Conservation (phyloP, 2,888 invertebrate species). For the Siphlonurus alternatus region DNA sequence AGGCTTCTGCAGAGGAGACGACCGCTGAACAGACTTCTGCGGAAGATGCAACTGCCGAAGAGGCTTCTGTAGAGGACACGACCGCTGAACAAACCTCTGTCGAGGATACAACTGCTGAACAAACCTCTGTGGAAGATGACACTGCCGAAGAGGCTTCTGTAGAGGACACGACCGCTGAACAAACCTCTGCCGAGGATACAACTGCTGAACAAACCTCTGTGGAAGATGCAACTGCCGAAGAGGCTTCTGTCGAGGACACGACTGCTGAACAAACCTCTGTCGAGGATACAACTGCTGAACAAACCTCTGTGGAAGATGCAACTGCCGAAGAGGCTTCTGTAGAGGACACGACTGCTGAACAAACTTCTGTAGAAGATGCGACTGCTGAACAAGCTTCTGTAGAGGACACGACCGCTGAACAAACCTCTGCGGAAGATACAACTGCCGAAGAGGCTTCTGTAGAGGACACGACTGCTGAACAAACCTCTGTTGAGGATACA, state of each 20-base stretch:
- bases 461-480: slow-evolving; percentile 18
- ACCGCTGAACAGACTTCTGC: slow-evolving; percentile 16
- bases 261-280: slow-evolving; percentile 10
- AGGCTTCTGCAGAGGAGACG: slow-evolving; percentile 12
- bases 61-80: not conserved
- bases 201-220: too few species aligned
- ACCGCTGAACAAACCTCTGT: slow-evolving; percentile 12
- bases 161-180: slow-evolving; percentile 1
- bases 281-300: slow-evolving; percentile 13
- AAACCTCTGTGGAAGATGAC: slow-evolving; percentile 7
- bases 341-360: slow-evolving; percentile 18
- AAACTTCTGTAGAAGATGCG: slow-evolving; percentile 6
- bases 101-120: too few species aligned
- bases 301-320: slow-evolving; percentile 22
- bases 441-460: slow-evolving; percentile 13
- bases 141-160: slow-evolving; percentile 21
- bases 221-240: not conserved
- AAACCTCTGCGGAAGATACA: slow-evolving; percentile 5
- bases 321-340: slow-evolving; percentile 11
- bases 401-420: slow-evolving; percentile 2
- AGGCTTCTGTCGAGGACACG: not conserved
- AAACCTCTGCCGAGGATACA: slow-evolving; percentile 26
- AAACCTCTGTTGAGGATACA: slow-evolving; percentile 11
- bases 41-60: slow-evolving; percentile 12
- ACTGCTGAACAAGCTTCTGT: slow-evolving; percentile 10